Percentiles rank a stretch among this genome's conserved stretches.
These are phyloP conservation scores for Nyctibius bracteatus DNA, from an alignment of 2,113 vertebrate genomes.

Conservation along the genomic window DNA sequence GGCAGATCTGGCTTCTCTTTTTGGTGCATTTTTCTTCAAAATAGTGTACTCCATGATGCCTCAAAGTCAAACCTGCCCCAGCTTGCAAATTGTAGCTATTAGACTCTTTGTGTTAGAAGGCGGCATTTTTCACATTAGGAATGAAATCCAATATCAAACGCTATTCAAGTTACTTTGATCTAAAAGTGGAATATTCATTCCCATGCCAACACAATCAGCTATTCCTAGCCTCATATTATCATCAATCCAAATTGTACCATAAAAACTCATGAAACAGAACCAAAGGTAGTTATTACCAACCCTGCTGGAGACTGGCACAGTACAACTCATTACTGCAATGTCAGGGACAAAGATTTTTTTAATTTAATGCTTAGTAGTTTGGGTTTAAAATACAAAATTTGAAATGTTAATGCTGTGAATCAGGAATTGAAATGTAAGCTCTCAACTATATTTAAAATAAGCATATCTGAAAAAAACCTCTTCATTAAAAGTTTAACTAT, in stretches of 20 bases:
- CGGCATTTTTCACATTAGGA: background rate
- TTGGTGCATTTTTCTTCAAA: background rate
- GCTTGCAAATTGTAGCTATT: background rate
- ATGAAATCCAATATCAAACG: background rate
- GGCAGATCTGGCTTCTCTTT: background rate
- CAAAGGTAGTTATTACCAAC: conserved; percentile 11
- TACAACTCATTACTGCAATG: background rate
- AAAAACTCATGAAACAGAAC: background rate
- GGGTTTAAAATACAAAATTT: background rate
- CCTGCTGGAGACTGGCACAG: background rate
- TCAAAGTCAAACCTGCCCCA: background rate
- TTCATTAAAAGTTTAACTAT: background rate
- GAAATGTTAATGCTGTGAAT: background rate
- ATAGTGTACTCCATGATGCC: background rate
- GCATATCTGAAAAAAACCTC: background rate
- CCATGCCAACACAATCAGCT: conserved; percentile 7
- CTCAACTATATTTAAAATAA: background rate
- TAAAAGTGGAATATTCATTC: background rate
- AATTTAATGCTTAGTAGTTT: background rate
- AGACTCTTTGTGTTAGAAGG: background rate
- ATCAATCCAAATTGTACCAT: background rate
- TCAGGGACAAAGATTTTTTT: background rate
- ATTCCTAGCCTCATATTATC: background rate
- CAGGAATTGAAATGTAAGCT: background rate
- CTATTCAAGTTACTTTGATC: conserved; percentile 10